Percentiles rank a stretch among this genome's conserved stretches.
Conservation (phyloP, 2,797 vertebrate genomes). For the Heliangelus exortis region DNA sequence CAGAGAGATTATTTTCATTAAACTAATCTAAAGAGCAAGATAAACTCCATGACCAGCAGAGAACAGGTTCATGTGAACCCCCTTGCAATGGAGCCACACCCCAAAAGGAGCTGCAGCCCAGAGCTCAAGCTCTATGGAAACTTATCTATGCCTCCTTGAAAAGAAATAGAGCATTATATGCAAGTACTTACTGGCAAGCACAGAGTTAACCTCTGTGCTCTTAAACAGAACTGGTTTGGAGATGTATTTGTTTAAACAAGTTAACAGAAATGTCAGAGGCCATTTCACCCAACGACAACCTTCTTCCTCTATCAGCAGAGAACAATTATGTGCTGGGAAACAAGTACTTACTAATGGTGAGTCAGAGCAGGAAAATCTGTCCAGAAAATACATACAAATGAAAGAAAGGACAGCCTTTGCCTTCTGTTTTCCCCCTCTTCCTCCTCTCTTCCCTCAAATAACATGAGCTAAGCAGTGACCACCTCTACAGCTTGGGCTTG, state of each 20-base stretch:
- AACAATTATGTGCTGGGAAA: constrained; percentile 44
- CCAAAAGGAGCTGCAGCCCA: neutral
- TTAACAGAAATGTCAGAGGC: constrained; percentile 67
- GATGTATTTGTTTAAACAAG: constrained; percentile 67
- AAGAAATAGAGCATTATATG: neutral
- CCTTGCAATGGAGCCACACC: neutral
- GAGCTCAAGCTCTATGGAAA: neutral
- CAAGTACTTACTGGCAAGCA: neutral
- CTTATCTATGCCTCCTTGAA: neutral
- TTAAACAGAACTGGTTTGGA: constrained; percentile 45
- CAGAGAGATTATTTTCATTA: neutral
- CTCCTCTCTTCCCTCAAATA: neutral
- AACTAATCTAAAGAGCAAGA: neutral
- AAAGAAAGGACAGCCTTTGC: neutral
- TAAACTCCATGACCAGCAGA: neutral
- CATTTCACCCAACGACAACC: constrained; percentile 10
- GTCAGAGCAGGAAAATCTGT: constrained; percentile 48
- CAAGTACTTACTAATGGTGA: constrained; percentile 17
- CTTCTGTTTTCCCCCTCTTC: neutral
- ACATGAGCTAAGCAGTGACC: neutral
- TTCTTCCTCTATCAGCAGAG: constrained; percentile 40
- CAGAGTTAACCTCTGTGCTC: constrained; percentile 34
- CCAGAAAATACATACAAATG: constrained; percentile 14
- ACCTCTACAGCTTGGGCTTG: neutral
- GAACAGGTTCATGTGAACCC: neutral